Percentiles rank a stretch among this genome's conserved stretches.
These are phyloP conservation scores for Trissonchulus latispiculum DNA, from an alignment of 2,888 invertebrate genomes.

Conservation along the genomic window DNA sequence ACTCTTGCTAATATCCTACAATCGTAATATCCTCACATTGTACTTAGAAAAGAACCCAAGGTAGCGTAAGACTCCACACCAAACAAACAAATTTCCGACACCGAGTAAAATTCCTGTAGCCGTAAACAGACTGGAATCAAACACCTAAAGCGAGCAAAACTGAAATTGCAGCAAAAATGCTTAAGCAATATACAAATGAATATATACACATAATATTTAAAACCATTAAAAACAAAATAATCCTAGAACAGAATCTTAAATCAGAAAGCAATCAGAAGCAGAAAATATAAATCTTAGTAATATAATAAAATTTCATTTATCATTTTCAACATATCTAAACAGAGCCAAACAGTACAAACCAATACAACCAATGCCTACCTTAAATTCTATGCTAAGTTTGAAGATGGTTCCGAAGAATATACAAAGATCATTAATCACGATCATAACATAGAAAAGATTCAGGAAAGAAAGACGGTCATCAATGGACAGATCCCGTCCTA, in stretches of 20 bases:
- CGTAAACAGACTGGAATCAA: slow-evolving; percentile 69
- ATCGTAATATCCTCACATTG: slow-evolving; percentile 64
- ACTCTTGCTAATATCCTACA: too few species aligned
- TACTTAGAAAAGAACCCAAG: slow-evolving; percentile 96
- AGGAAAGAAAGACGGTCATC: slow-evolving; percentile 78
- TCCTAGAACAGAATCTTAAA: too few species aligned
- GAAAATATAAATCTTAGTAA: background rate
- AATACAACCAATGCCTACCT: too few species aligned
- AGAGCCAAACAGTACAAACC: too few species aligned
- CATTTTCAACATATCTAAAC: too few species aligned
- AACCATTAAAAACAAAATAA: too few species aligned
- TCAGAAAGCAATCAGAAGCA: background rate
- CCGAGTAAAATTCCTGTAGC: slow-evolving; percentile 89
- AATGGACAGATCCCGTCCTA: slow-evolving; percentile 60
- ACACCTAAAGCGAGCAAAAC: slow-evolving; percentile 34
- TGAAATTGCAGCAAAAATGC: too few species aligned
- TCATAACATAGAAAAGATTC: slow-evolving; percentile 94
- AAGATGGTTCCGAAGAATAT: slow-evolving; percentile 86
- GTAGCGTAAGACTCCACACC: slow-evolving; percentile 93
- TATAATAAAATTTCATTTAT: too few species aligned
- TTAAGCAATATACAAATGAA: too few species aligned
- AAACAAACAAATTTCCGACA: slow-evolving; percentile 84
- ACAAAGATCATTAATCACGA: slow-evolving; percentile 82
- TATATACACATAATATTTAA: too few species aligned
- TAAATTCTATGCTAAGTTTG: slow-evolving; percentile 85